Conservation (phyloP, 2,888 invertebrate species). For the Boloria selene region DNA sequence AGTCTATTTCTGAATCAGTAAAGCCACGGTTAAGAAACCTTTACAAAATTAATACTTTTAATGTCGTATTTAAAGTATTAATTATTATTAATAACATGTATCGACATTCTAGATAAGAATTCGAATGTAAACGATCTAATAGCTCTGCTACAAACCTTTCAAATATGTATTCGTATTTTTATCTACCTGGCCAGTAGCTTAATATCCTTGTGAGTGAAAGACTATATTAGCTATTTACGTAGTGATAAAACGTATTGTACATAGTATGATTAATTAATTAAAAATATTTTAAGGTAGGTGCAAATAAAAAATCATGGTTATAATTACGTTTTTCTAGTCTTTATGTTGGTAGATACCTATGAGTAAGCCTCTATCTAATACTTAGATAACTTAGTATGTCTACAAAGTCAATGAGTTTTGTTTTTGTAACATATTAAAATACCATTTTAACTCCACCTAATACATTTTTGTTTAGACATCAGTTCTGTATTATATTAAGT, state of each 20-base stretch:
- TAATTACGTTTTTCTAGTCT: slow-evolving; percentile 40
- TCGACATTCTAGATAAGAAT: too few species aligned
- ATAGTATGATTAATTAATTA: slow-evolving; percentile 22
- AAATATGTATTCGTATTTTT: not conserved
- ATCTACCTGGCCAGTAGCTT: slow-evolving; percentile 7
- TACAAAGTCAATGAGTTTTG: not conserved
- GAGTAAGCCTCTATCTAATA: slow-evolving; percentile 9
- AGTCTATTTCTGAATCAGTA: too few species aligned
- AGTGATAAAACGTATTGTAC: slow-evolving; percentile 24
- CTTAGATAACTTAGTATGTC: not conserved
- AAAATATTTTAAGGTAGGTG: slow-evolving; percentile 17
- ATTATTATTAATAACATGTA: not conserved
- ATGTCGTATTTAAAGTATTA: not conserved
- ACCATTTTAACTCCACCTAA: too few species aligned
- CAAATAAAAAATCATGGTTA: slow-evolving; percentile 29
- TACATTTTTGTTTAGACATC: too few species aligned
- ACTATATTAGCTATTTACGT: slow-evolving; percentile 26
- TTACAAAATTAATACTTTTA: too few species aligned
- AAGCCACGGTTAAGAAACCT: too few species aligned
- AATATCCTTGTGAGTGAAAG: slow-evolving; percentile 24
- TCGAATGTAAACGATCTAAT: not conserved
- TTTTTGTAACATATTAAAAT: too few species aligned
- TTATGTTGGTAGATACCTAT: slow-evolving; percentile 32
- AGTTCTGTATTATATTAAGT: too few species aligned
- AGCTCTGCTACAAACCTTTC: slow-evolving; percentile 1